Evolutionary conservation across 2,113 vertebrate genomes (phyloP).

Genomic region (Rhinopomastus cyanomelas): DNA sequence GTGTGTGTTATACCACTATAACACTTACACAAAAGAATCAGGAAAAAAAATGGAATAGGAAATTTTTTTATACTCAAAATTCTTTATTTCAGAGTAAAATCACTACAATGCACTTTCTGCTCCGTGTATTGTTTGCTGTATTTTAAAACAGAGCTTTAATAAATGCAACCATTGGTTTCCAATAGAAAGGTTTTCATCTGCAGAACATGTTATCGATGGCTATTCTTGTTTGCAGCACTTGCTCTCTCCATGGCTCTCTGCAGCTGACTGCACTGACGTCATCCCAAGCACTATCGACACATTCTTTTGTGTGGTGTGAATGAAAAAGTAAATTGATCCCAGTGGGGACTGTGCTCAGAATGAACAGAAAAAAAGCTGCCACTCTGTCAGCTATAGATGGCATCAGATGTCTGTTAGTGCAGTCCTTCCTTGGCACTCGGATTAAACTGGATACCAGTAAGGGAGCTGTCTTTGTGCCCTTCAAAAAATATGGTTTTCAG

Average conservation of each 20-base stretch:
- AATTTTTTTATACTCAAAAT: not conserved
- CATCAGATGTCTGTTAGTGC: conserved; percentile 26
- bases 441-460: not conserved
- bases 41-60: not conserved
- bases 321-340: conserved; percentile 72
- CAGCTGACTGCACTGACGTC: conserved; percentile 50
- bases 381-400: conserved; percentile 50
- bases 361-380: conserved; percentile 10
- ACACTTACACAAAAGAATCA: not conserved
- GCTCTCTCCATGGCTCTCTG: conserved; percentile 29
- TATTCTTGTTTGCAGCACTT: conserved; percentile 10
- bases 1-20: not conserved
- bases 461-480: not conserved
- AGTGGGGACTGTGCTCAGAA: conserved; percentile 36
- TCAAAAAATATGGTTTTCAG: not conserved
- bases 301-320: conserved; percentile 61
- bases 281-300: conserved; percentile 56
- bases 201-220: not conserved
- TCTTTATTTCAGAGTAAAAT: not conserved
- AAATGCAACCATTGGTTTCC: not conserved
- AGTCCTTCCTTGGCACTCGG: not conserved
- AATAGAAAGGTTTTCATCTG: not conserved
- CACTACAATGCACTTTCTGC: not conserved
- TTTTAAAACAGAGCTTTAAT: not conserved
- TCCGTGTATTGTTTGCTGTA: not conserved